These are phyloP conservation scores for Sebastes oblongus DNA, from an alignment of 2,797 vertebrate species.

Conservation along the genomic window DNA sequence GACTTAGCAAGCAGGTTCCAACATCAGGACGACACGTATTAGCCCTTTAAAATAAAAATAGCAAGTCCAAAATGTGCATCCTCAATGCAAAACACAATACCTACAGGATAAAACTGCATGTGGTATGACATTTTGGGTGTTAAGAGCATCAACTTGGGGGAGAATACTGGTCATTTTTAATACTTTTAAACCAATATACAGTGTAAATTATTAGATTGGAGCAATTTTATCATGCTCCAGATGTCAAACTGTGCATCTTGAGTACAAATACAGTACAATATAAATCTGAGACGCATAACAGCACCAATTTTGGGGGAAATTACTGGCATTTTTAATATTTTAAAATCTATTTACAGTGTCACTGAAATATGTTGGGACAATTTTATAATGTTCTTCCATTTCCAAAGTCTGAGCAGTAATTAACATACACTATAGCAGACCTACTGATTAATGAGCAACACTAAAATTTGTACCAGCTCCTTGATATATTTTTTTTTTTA, in stretches of 20 bases:
- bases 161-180: background rate
- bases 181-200: background rate
- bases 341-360: slow-evolving; percentile 45
- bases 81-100: slow-evolving; percentile 44
- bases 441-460: slow-evolving; percentile 46
- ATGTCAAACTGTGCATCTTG: slow-evolving; percentile 19
- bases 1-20: slow-evolving; percentile 42
- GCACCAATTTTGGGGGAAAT: background rate
- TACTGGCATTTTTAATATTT: background rate
- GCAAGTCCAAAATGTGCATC: slow-evolving; percentile 23
- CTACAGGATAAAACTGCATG: slow-evolving; percentile 10
- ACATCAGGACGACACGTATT: slow-evolving; percentile 41
- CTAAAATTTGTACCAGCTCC: slow-evolving; percentile 8
- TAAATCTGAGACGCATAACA: background rate
- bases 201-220: background rate
- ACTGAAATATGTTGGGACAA: slow-evolving; percentile 1
- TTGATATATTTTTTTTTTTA: background rate
- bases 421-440: slow-evolving; percentile 15
- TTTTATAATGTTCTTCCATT: slow-evolving; percentile 13
- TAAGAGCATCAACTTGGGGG: background rate
- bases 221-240: background rate
- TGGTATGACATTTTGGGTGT: slow-evolving; percentile 15
- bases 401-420: slow-evolving; percentile 26
- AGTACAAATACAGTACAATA: slow-evolving; percentile 27
- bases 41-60: slow-evolving; percentile 70